Conservation (phyloP, 2,113 vertebrate species). For the Stigmatopora nigra region DNA sequence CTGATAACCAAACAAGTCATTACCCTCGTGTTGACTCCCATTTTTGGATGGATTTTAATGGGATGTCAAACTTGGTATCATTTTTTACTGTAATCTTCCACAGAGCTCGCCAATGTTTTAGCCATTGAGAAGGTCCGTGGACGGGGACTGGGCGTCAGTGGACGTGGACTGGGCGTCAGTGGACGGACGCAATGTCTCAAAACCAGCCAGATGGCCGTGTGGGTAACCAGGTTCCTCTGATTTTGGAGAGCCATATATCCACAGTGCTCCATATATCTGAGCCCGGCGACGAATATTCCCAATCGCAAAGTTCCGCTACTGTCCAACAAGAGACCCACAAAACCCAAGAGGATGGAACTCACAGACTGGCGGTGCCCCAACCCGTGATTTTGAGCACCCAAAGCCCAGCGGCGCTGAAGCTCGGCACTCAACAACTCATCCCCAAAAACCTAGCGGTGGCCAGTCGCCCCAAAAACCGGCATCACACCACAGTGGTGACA, state of each 20-base stretch:
- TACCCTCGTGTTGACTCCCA: no score
- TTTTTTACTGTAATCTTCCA: not conserved
- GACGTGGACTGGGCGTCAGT: not conserved
- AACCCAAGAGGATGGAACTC: rapidly evolving
- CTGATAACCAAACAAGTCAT: no score
- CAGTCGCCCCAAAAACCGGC: constrained; percentile 69
- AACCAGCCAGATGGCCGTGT: constrained; percentile 48
- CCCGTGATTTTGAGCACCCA: constrained; percentile 77
- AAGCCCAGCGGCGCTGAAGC: constrained; percentile 71
- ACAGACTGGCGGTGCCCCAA: constrained; percentile 2
- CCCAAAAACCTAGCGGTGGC: constrained; percentile 74
- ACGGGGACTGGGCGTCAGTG: not conserved
- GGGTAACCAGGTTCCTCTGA: constrained; percentile 56
- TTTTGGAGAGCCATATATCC: constrained; percentile 68
- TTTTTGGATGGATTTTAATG: no score
- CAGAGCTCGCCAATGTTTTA: constrained; percentile 31
- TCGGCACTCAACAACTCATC: constrained; percentile 83
- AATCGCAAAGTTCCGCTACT: not conserved
- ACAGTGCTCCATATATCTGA: constrained; percentile 56
- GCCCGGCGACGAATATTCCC: constrained; percentile 30
- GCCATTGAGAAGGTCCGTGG: constrained; percentile 17
- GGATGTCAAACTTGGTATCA: not conserved
- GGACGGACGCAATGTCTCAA: constrained; percentile 65
- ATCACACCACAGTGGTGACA: constrained; percentile 78
- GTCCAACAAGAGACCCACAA: not conserved